These are phyloP conservation scores for Pandemis cinnamomeana DNA, from an alignment of 2,888 invertebrate genomes.

Conservation along the genomic window DNA sequence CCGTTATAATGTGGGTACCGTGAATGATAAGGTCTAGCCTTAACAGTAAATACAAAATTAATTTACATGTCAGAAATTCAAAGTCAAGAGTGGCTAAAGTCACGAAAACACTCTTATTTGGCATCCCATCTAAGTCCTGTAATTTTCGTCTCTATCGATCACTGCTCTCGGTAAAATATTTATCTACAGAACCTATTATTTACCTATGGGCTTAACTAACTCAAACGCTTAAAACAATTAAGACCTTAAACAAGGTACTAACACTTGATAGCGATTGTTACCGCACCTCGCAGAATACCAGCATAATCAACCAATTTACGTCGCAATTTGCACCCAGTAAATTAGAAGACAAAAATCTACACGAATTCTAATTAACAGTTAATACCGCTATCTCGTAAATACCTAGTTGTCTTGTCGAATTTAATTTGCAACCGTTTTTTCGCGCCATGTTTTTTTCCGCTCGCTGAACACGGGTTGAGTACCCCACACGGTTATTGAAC, in stretches of 20 bases:
- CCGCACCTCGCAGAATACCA: slow-evolving; percentile 39
- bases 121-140: too few species aligned
- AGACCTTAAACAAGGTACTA: slow-evolving; percentile 15
- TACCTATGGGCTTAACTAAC: background rate
- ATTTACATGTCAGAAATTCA: too few species aligned
- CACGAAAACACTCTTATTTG: too few species aligned
- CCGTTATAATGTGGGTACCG: too few species aligned
- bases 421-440: slow-evolving; percentile 53
- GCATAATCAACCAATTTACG: slow-evolving; percentile 63
- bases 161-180: background rate
- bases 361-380: slow-evolving; percentile 31
- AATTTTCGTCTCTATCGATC: background rate
- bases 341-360: slow-evolving; percentile 36
- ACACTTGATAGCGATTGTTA: slow-evolving; percentile 34
- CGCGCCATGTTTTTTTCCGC: slow-evolving; percentile 53
- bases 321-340: slow-evolving; percentile 32
- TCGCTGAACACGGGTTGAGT: slow-evolving; percentile 54
- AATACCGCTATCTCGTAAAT: slow-evolving; percentile 40
- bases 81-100: too few species aligned
- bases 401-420: slow-evolving; percentile 45
- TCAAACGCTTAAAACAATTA: background rate
- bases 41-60: too few species aligned
- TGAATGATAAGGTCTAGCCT: too few species aligned
- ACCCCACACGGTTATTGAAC: slow-evolving; percentile 48
- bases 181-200: background rate